These are phyloP conservation scores for Drosophila percnosoma DNA, from an alignment of 2,888 invertebrate species.

Conservation along the genomic window DNA sequence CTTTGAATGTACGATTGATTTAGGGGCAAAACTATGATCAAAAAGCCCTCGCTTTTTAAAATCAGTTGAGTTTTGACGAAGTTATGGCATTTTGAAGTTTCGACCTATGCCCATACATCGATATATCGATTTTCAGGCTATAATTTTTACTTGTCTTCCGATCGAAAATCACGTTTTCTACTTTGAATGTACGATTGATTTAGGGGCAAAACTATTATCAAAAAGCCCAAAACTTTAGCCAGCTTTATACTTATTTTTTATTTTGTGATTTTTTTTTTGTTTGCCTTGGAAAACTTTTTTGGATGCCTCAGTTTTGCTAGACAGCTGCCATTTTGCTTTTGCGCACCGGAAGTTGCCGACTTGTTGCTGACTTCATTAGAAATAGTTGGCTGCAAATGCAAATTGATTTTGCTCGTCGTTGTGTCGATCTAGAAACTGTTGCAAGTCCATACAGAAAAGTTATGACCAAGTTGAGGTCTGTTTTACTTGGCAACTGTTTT, in stretches of 20 bases:
- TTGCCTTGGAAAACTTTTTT: neutral
- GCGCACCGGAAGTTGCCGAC: slow-evolving; percentile 29
- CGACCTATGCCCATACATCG: too few species aligned
- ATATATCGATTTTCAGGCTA: too few species aligned
- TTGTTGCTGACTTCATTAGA: slow-evolving; percentile 37
- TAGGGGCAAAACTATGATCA: too few species aligned
- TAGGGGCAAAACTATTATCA: too few species aligned
- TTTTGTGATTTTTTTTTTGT: neutral
- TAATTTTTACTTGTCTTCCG: too few species aligned
- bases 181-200: too few species aligned
- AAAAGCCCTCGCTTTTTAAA: too few species aligned
- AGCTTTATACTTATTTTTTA: neutral
- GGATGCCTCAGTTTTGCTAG: neutral
- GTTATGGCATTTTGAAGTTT: too few species aligned
- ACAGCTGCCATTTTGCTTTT: slow-evolving; percentile 11
- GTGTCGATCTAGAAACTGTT: slow-evolving; percentile 3
- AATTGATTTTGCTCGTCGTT: slow-evolving; percentile 11
- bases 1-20: too few species aligned
- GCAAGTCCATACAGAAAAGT: neutral
- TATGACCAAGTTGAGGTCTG: neutral
- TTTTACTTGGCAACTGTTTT: slow-evolving; percentile 10
- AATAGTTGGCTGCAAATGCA: slow-evolving; percentile 22
- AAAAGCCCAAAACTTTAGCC: neutral
- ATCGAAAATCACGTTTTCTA: too few species aligned
- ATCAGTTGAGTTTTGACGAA: too few species aligned